Evolutionary conservation across 2,113 vertebrate species (phyloP).

Genomic region (Pardalotus punctatus): DNA sequence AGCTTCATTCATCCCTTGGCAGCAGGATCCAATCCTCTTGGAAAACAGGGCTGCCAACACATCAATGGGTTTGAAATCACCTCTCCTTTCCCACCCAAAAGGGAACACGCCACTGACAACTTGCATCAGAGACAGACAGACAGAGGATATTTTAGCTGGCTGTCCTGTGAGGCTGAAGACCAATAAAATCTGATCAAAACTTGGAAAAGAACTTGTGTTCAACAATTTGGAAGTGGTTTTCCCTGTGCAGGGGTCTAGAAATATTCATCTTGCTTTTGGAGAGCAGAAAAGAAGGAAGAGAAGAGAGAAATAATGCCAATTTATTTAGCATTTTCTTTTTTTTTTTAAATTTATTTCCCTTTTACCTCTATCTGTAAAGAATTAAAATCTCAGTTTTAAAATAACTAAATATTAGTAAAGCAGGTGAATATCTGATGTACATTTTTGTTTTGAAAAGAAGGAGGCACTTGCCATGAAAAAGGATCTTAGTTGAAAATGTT

Average conservation of each 20-base stretch:
- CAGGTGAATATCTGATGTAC: not conserved
- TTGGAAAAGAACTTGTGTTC: not conserved
- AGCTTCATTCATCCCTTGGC: not conserved
- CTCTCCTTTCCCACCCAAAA: not conserved
- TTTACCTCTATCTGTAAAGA: not conserved
- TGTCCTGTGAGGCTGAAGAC: not conserved
- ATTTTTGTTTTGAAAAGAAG: not conserved
- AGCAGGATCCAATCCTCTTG: not conserved
- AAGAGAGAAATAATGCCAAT: not conserved
- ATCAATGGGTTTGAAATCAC: not conserved
- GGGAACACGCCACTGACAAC: accelerated
- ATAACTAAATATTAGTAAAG: not conserved
- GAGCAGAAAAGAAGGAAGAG: not conserved
- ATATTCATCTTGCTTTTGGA: not conserved
- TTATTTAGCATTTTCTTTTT: not conserved
- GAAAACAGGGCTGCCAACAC: not conserved
- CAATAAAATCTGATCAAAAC: not conserved
- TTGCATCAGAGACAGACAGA: not conserved
- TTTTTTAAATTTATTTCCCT: not conserved
- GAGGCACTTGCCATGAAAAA: not conserved
- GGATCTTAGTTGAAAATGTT: not conserved
- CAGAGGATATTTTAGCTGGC: not conserved
- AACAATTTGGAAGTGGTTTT: not conserved
- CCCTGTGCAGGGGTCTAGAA: not conserved
- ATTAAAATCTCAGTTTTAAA: not conserved